Percentiles rank a stretch among this genome's conserved stretches.
Conservation (phyloP, 2,113 vertebrate genomes). For the Phaethornis superciliosus region DNA sequence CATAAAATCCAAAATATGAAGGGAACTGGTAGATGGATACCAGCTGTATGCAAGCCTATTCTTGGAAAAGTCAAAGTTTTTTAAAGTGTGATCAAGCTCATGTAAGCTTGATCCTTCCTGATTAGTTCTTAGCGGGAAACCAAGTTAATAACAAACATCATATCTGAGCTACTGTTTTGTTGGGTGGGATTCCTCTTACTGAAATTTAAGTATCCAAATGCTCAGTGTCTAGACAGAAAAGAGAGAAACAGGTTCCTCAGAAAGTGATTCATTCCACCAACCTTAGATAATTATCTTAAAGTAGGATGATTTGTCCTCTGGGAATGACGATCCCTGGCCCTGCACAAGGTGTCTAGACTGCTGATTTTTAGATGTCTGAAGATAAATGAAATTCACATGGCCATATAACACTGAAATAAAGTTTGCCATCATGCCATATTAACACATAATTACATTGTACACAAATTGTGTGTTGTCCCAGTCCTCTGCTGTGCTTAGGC, state of each 20-base stretch:
- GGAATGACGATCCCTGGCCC: neutral
- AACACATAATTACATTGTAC: neutral
- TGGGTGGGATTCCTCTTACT: neutral
- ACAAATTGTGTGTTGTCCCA: neutral
- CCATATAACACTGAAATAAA: neutral
- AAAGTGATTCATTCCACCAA: neutral
- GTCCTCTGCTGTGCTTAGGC: neutral
- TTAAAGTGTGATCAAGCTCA: neutral
- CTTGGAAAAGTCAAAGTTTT: neutral
- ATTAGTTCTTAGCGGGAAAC: neutral
- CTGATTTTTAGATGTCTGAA: constrained; percentile 22
- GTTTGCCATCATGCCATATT: accelerated
- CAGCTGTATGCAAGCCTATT: neutral
- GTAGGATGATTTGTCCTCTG: neutral
- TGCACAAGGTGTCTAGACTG: neutral
- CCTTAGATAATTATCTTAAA: neutral
- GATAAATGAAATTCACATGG: neutral
- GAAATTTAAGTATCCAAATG: neutral
- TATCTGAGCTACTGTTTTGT: neutral
- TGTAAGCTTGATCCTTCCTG: neutral
- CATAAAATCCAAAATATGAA: neutral
- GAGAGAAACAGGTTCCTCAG: neutral
- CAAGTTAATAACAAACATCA: neutral
- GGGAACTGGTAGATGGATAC: neutral
- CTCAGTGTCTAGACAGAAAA: constrained; percentile 12